A percentile compares a stretch with the other conserved stretches of the same genome.
Conservation (phyloP, 2,888 invertebrate genomes). For the Tethea ocularis region DNA sequence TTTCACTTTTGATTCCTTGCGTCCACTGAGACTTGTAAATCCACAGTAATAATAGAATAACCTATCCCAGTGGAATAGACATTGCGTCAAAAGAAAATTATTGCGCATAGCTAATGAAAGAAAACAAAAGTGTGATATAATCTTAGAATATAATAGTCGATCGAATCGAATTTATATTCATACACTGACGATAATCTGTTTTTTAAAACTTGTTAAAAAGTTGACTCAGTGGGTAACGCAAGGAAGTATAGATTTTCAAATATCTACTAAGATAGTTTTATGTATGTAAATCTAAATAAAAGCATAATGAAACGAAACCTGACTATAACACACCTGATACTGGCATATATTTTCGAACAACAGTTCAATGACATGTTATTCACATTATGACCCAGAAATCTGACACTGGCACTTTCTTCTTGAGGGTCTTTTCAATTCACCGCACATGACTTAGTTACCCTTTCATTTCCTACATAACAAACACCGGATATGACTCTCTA, state of each 20-base stretch:
- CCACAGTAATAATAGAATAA: conserved; percentile 40
- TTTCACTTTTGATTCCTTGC: conserved; percentile 74
- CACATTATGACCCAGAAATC: conserved; percentile 73
- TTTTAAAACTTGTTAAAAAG: neutral
- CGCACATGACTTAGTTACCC: conserved; percentile 52
- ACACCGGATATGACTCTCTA: conserved; percentile 23
- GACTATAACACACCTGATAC: conserved; percentile 51
- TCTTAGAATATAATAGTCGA: too few species aligned
- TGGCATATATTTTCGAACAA: conserved; percentile 49
- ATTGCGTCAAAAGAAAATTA: conserved; percentile 39
- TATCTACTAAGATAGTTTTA: neutral
- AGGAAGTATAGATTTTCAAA: neutral
- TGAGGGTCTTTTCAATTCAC: conserved; percentile 67
- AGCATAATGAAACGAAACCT: conserved; percentile 1
- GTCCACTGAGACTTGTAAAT: conserved; percentile 39
- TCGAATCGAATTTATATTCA: neutral
- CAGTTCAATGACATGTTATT: conserved; percentile 77
- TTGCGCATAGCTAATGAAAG: neutral
- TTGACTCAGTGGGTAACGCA: conserved; percentile 6
- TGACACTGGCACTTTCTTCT: conserved; percentile 76
- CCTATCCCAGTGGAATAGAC: conserved; percentile 39
- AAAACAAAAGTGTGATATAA: neutral
- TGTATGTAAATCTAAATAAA: too few species aligned
- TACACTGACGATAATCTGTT: neutral
- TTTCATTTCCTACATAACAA: conserved; percentile 45